These are phyloP conservation scores for Brachymystax lenok DNA, from an alignment of 2,797 vertebrate genomes.

Conservation along the genomic window DNA sequence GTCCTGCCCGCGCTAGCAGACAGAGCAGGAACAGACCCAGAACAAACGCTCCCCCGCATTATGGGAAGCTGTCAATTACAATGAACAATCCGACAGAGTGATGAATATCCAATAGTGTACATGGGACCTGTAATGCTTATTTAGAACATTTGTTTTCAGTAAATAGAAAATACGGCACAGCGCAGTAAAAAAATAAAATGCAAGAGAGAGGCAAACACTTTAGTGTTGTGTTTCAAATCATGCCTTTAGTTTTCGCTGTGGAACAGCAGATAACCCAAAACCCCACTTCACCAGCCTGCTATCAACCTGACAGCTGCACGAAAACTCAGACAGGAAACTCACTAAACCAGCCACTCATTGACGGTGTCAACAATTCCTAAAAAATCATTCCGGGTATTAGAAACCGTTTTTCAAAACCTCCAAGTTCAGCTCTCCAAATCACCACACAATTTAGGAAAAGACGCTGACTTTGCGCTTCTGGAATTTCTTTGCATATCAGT, in stretches of 20 bases:
- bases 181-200: conserved; percentile 18
- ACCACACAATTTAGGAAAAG: neutral
- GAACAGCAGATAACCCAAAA: neutral
- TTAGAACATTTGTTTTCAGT: conserved; percentile 47
- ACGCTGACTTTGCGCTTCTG: neutral
- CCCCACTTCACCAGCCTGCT: neutral
- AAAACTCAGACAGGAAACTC: neutral
- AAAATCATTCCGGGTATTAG: neutral
- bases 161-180: conserved; percentile 32
- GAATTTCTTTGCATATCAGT: neutral
- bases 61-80: conserved; percentile 34
- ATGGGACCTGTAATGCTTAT: conserved; percentile 35
- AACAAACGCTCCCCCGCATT: conserved; percentile 79
- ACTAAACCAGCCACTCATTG: conserved; percentile 9
- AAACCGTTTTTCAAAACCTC: conserved; percentile 10
- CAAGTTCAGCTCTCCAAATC: conserved; percentile 10
- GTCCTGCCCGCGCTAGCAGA: conserved; percentile 77
- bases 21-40: conserved; percentile 72
- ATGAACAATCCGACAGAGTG: conserved; percentile 23
- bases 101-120: conserved; percentile 45
- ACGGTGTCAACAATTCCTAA: conserved; percentile 24
- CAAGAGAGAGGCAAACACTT: conserved; percentile 11
- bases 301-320: neutral
- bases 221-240: conserved; percentile 37
- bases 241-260: conserved; percentile 17